Conservation (phyloP, 1,140 invertebrate genomes). For the Atta cephalotes region DNA sequence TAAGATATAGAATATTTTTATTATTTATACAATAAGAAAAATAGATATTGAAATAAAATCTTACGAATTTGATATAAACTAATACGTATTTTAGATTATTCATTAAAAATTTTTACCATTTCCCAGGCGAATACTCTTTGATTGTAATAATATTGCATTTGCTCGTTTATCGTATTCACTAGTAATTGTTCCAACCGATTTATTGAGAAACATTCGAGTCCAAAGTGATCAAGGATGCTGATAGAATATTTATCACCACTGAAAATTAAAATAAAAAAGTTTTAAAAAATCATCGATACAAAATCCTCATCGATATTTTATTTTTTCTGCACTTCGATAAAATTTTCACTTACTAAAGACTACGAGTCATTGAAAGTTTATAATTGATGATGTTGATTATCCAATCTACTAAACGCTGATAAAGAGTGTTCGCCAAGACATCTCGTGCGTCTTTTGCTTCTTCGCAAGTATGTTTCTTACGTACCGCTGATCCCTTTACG, state of each 20-base stretch:
- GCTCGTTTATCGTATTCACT: slow-evolving; percentile 95
- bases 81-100: neutral
- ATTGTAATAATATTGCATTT: slow-evolving; percentile 95
- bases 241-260: slow-evolving; percentile 94
- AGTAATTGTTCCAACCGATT: slow-evolving; percentile 95
- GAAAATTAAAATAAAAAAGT: slow-evolving; percentile 78
- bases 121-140: slow-evolving; percentile 96
- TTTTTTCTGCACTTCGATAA: neutral
- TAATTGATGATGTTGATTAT: slow-evolving; percentile 94
- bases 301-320: neutral
- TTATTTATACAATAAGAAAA: neutral
- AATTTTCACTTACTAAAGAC: slow-evolving; percentile 91
- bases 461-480: slow-evolving; percentile 91
- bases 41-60: neutral
- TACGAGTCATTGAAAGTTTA: slow-evolving; percentile 92
- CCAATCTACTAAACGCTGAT: slow-evolving; percentile 95
- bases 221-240: slow-evolving; percentile 94
- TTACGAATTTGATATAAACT: neutral
- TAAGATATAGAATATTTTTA: neutral
- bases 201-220: slow-evolving; percentile 95
- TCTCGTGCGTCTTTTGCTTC: slow-evolving; percentile 92
- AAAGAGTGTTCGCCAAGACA: slow-evolving; percentile 92
- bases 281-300: neutral
- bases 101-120: slow-evolving; percentile 87
- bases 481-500: slow-evolving; percentile 92